Evolutionary conservation across 2,797 vertebrate genomes (phyloP), one percentile per base, ranked within the genome.

Genomic region (Cynodonichthys magdalenae): DNA sequence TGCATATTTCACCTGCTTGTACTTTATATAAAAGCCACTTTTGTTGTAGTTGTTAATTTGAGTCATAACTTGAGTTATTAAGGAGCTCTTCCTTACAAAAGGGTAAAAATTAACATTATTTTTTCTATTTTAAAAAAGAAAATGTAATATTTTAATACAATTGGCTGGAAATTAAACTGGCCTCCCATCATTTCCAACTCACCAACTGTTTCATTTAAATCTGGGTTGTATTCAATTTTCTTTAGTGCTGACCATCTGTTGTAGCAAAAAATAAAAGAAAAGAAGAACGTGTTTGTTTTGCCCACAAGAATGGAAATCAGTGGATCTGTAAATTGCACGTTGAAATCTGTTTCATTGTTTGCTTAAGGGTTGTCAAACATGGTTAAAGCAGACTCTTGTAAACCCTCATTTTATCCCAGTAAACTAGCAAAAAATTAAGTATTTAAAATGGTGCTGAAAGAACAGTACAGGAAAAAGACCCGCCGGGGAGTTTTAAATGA

Each of bases 231-330:
- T 45, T 2, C 17, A 61, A 15, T 3, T 20, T 52, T 58, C 42
- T 64, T 49, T 45, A 20, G 56, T 27, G 12, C 60, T 31, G 64
- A 49, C 62, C 36, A 69, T 56, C 61, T 69, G 51, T n/a, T 28
- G 18, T 5, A 49, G 11, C 11, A 14, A 39, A 20, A 66, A 42
- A 61, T n/a, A n/a, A 63, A 50, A 24, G 3, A 24, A 24, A 24
- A 24, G 3, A 24, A 24, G 24, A 24, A 24, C 2, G 3, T 57
- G 46, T 55, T 55, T 66, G 50, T 67, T 57, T 66, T 64, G 4
- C 54, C 55, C 36, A 29, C 39, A 63, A 44, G 20, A 65, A 69
- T 28, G 18, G 51, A 58, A 55, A 56, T 53, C 36, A n/a, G 49
- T 18, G 6, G 45, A 70, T 74, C 39, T 9, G 48, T 58, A 44